Percentiles rank a stretch among this genome's conserved stretches.
Conservation (phyloP, 2,888 invertebrate genomes). For the Nomada fabriciana region DNA sequence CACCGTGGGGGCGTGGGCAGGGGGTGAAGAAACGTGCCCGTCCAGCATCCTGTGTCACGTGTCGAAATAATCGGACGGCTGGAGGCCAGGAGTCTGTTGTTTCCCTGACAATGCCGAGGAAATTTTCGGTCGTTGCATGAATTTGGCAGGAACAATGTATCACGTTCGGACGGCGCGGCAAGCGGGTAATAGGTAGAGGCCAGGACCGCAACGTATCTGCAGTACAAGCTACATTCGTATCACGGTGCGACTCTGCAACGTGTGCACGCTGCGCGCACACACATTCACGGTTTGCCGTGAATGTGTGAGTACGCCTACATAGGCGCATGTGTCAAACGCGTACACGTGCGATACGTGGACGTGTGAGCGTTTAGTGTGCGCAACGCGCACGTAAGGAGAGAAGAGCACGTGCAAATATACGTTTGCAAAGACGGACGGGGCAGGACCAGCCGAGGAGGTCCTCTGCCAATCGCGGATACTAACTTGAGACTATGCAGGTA, state of each 20-base stretch:
- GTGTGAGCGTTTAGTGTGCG: neutral
- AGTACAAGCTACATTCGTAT: constrained; percentile 75
- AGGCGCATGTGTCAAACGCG: neutral
- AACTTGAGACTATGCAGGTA: neutral
- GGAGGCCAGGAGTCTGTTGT: constrained; percentile 30
- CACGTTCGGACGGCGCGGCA: constrained; percentile 62
- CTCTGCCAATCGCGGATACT: neutral
- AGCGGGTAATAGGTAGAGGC: constrained; percentile 59
- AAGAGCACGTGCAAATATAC: constrained; percentile 38
- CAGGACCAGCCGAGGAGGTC: neutral
- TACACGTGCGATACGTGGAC: too few species aligned
- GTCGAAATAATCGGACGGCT: constrained; percentile 42
- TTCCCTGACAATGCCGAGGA: constrained; percentile 41
- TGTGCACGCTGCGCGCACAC: constrained; percentile 1
- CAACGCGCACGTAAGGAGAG: neutral
- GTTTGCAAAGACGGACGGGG: neutral
- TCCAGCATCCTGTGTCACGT: constrained; percentile 43
- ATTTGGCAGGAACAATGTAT: constrained; percentile 74
- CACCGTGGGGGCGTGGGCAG: neutral
- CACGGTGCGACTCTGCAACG: constrained; percentile 60
- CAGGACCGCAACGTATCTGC: constrained; percentile 78
- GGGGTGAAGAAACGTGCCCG: neutral
- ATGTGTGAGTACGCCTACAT: constrained; percentile 36
- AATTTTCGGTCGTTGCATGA: constrained; percentile 72
- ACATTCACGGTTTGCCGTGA: constrained; percentile 24